Conservation (phyloP, 2,113 vertebrate species). For the Columba livia region DNA sequence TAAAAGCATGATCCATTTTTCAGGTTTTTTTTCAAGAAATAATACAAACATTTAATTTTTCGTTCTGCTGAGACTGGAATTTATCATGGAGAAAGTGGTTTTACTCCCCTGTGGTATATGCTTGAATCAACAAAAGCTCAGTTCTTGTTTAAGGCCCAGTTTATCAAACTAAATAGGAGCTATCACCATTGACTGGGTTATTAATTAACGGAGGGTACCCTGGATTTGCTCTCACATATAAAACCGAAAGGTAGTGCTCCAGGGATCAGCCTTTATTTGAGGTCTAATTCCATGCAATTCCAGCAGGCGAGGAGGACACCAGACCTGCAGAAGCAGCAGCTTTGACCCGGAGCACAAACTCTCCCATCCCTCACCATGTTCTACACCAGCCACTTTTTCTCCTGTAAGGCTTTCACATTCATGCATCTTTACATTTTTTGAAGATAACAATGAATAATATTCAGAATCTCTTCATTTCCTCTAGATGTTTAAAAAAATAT, state of each 20-base stretch:
- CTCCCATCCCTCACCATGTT: not conserved
- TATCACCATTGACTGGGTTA: not conserved
- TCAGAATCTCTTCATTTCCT: not conserved
- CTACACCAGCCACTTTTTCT: not conserved
- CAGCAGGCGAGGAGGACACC: not conserved
- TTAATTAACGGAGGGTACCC: constrained; percentile 13
- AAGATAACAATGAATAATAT: not conserved
- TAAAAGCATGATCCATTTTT: not conserved
- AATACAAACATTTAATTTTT: not conserved
- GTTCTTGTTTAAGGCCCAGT: not conserved
- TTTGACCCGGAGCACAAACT: not conserved
- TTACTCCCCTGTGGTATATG: not conserved
- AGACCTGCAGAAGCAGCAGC: not conserved
- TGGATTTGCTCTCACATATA: not conserved
- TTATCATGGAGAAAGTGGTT: not conserved
- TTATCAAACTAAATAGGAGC: not conserved
- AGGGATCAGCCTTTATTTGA: not conserved
- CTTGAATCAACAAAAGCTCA: not conserved
- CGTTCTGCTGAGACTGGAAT: not conserved
- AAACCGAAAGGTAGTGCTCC: not conserved
- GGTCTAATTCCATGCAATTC: not conserved
- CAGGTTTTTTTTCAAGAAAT: not conserved
- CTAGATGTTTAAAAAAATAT: not conserved
- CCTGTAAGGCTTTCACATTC: not conserved
- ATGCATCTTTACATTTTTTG: not conserved